phyloP scores from a whole-genome alignment of 2,113 vertebrate species.

The Empidonax alnorum region DNA sequence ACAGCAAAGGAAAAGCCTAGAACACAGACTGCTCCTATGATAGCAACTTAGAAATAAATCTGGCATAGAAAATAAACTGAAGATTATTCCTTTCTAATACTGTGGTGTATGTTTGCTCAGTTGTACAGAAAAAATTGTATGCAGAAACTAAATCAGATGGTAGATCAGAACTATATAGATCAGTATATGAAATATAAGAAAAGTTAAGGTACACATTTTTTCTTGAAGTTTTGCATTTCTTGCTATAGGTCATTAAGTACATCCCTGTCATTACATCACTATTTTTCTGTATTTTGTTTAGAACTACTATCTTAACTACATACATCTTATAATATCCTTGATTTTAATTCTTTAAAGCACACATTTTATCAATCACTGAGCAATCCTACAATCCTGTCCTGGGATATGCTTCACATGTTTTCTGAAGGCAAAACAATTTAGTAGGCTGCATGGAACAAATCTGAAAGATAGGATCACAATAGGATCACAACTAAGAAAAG shows the following conservation, averaged over 20 bases:
- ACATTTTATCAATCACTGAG: neutral
- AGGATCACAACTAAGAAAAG: neutral
- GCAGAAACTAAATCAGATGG: neutral
- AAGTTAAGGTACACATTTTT: neutral
- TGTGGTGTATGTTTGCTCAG: neutral
- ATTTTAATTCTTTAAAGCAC: neutral
- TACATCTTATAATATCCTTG: neutral
- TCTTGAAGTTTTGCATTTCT: neutral
- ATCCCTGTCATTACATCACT: neutral
- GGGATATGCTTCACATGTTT: neutral
- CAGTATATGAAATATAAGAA: neutral
- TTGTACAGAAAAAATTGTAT: neutral
- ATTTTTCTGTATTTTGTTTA: neutral
- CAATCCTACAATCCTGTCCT: neutral
- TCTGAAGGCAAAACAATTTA: neutral
- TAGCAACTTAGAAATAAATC: neutral
- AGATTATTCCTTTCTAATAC: neutral
- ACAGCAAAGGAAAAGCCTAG: neutral
- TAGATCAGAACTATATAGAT: neutral
- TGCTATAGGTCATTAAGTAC: neutral
- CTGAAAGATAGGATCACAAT: fast-evolving
- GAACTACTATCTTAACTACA: neutral
- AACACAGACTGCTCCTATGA: neutral
- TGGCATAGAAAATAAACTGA: neutral
- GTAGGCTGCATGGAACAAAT: neutral